Evolutionary conservation across 2,113 vertebrate species (phyloP), one percentile per base, ranked within the genome.

Genomic region (Numida meleagris): DNA sequence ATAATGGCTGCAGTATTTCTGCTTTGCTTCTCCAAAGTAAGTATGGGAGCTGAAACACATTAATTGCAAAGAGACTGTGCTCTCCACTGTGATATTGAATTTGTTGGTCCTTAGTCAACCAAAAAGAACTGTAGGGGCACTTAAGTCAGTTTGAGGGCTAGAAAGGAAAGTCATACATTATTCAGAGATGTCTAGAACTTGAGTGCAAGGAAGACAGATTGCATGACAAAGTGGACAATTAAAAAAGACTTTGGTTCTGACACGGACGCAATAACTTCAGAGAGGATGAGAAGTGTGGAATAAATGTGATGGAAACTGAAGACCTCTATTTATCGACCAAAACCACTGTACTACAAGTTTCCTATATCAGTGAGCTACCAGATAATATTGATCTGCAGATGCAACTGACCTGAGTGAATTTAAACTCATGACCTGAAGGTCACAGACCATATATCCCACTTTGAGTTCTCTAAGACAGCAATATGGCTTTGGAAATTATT

Each of bases 121-220:
- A 68, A 79, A 79, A 93, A 83, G 7, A 29, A 65, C 66, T 61
- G 58, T 31, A 50, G 62, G 15, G 21, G 16, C 23, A 61, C 89
- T 79, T 89, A 95, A 94, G 46, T 78, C 57, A n/a, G 78, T 66
- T 68, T 75, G 66, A 85, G 71, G 43, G 85, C 58, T 78, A 46
- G 71, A 21, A 42, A 78, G n/a, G 34, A 87, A 87, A 91, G 45
- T 12, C 38, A 72, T 87, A 79, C 51, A 68, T 93, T 91, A 93
- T 82, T 78, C 82, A 85, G 78, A 91, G 78, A 50, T 42, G 46
- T 29, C 81, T 94, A 53, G 16, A 94, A 82, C 25, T 61, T 10
- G 3, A 79, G 74, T 24, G 34, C 75, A 45, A 34, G 7, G 29
- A 89, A 89, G 86, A 88, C 10, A 84, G 68, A 93, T 76, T 86